A percentile compares a stretch with the other conserved stretches of the same genome.
phyloP scores from a whole-genome alignment of 1,140 invertebrate species.

The Arctopsyche grandis region DNA sequence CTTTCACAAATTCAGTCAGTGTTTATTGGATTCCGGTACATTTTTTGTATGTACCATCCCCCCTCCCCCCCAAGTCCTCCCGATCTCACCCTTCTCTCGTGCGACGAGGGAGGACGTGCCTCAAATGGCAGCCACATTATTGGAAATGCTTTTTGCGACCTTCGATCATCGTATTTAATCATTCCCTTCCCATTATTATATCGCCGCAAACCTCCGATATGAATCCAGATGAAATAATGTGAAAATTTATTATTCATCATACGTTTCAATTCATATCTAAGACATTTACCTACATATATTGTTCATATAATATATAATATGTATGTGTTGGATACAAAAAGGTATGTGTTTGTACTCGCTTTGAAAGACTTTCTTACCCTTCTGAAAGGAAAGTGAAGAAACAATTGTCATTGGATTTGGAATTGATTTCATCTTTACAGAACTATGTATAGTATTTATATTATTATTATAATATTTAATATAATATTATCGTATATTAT shows the following conservation, averaged over 20 bases:
- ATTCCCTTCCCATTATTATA: slow-evolving; percentile 29
- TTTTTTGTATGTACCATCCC: slow-evolving; percentile 8
- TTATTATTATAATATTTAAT: too few relatives aligned
- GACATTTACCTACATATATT: too few relatives aligned
- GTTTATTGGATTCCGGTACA: slow-evolving; percentile 52
- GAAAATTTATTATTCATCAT: slow-evolving; percentile 25
- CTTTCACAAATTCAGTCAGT: slow-evolving; percentile 52
- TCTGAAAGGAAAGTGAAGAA: too few relatives aligned
- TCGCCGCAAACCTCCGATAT: slow-evolving; percentile 7
- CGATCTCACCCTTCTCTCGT: neutral
- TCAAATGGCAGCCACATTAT: slow-evolving; percentile 29
- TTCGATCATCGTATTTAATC: slow-evolving; percentile 32
- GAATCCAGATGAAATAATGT: slow-evolving; percentile 31
- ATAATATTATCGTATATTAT: too few relatives aligned
- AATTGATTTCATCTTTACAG: too few relatives aligned
- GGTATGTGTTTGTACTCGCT: too few relatives aligned
- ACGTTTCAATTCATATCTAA: neutral
- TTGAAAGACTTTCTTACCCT: too few relatives aligned
- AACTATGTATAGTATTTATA: too few relatives aligned
- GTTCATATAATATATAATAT: too few relatives aligned
- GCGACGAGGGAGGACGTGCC: neutral
- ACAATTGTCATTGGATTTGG: too few relatives aligned
- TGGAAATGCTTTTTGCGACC: slow-evolving; percentile 32
- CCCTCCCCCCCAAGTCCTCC: neutral
- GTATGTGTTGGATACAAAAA: too few relatives aligned